Conservation (phyloP, 2,797 vertebrate genomes). For the Hypotaenidia philippensis region DNA sequence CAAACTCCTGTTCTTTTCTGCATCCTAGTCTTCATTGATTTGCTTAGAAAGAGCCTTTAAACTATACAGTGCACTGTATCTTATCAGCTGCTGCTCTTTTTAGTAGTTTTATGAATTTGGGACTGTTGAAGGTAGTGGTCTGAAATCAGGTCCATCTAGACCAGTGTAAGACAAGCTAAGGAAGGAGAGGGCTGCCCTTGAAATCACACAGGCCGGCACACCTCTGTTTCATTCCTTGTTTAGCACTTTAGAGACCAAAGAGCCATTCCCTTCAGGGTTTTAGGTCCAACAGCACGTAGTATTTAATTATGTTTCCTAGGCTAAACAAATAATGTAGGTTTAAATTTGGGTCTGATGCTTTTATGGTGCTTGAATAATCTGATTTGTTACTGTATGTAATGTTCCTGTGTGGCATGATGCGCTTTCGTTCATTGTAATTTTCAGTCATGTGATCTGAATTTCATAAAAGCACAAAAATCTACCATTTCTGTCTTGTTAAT, state of each 20-base stretch:
- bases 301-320: neutral
- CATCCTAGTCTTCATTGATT: too few relatives aligned
- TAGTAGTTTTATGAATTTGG: too few relatives aligned
- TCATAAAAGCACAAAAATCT: neutral
- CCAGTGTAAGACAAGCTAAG: too few relatives aligned
- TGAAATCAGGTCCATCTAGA: too few relatives aligned
- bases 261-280: neutral
- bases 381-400: neutral
- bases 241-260: neutral
- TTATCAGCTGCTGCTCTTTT: too few relatives aligned
- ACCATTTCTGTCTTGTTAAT: neutral
- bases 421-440: neutral
- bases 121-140: too few relatives aligned
- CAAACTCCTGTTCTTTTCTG: too few relatives aligned
- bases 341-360: neutral
- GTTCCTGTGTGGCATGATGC: neutral
- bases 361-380: neutral
- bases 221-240: neutral
- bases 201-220: neutral
- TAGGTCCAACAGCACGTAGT: neutral
- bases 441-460: neutral
- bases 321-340: neutral
- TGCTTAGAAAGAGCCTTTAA: too few relatives aligned
- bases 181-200: neutral
- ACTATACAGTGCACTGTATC: too few relatives aligned